Percentiles rank a stretch among this genome's conserved stretches.
Conservation (phyloP, 2,113 vertebrate genomes). For the Craseonycteris thonglongyai region DNA sequence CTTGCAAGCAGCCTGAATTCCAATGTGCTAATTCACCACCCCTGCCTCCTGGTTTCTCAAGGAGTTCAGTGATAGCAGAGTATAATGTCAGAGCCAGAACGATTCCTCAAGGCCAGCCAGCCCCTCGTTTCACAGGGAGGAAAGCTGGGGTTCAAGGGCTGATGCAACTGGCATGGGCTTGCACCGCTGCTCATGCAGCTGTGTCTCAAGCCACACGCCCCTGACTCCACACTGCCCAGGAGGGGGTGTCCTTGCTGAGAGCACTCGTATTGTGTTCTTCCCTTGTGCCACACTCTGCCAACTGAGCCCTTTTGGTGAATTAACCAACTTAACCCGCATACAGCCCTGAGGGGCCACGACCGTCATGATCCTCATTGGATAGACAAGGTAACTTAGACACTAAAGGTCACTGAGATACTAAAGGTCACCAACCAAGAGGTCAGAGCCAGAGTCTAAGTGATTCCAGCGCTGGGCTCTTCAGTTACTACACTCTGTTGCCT, state of each 20-base stretch:
- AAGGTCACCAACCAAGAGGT: background rate
- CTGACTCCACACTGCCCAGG: background rate
- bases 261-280: background rate
- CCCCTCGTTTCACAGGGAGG: background rate
- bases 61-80: background rate
- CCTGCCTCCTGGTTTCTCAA: background rate
- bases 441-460: background rate
- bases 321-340: background rate
- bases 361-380: background rate
- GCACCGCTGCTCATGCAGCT: fast-evolving
- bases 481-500: background rate
- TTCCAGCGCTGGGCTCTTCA: background rate
- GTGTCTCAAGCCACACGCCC: background rate
- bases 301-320: background rate
- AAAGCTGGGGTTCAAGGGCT: background rate
- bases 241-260: background rate
- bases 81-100: background rate
- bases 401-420: background rate
- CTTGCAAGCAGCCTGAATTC: background rate
- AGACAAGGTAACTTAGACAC: background rate
- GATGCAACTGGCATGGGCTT: background rate
- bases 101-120: background rate
- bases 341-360: background rate
- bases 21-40: background rate
- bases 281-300: background rate